phyloP scores from a whole-genome alignment of 2,888 invertebrate genomes.

The Leistus spinibarbis region DNA sequence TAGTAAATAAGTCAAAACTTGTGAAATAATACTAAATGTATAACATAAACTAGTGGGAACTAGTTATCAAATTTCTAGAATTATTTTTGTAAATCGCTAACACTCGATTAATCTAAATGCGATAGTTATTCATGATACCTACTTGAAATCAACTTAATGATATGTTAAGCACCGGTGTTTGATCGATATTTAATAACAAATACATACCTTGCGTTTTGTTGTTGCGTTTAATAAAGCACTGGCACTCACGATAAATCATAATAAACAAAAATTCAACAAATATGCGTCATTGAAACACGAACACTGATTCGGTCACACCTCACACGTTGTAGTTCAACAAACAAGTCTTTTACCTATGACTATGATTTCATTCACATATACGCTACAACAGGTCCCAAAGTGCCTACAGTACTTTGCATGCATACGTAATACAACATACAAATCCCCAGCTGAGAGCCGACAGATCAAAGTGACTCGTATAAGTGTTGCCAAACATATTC shows the following conservation, averaged over 20 bases:
- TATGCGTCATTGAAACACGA: neutral
- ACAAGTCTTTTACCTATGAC: constrained; percentile 13
- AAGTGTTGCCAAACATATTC: too few relatives aligned
- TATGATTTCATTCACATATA: neutral
- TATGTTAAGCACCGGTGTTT: neutral
- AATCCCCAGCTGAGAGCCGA: constrained; percentile 13
- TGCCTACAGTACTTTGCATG: too few relatives aligned
- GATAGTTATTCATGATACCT: too few relatives aligned
- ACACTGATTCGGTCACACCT: constrained; percentile 18
- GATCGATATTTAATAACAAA: neutral
- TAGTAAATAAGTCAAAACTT: neutral
- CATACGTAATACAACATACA: neutral
- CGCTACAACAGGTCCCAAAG: neutral
- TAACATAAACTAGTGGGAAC: neutral
- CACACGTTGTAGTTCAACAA: constrained; percentile 18
- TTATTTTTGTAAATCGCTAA: neutral
- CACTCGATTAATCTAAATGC: too few relatives aligned
- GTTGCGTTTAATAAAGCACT: constrained; percentile 19
- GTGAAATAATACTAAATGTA: neutral
- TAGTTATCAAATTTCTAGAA: neutral
- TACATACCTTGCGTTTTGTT: constrained; percentile 32
- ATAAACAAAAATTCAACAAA: constrained; percentile 23
- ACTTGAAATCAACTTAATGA: neutral
- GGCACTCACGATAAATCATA: constrained; percentile 32
- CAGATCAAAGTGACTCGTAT: neutral